Evolutionary conservation across 1,140 invertebrate genomes (phyloP).

Genomic region (Trinorchestia longiramus): DNA sequence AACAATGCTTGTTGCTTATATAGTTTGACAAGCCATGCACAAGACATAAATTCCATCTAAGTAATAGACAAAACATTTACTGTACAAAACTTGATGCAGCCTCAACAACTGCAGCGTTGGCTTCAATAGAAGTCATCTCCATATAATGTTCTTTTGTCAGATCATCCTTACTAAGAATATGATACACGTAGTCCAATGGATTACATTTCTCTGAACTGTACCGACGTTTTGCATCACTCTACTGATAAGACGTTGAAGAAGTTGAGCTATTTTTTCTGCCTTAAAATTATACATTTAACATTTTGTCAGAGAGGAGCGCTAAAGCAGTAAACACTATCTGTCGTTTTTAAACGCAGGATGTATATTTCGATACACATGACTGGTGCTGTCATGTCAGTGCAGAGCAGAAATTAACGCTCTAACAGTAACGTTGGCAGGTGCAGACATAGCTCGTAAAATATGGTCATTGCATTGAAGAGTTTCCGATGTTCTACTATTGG

Average conservation of each 20-base stretch:
- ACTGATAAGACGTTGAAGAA: background rate
- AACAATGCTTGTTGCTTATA: background rate
- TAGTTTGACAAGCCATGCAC: background rate
- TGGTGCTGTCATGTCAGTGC: background rate
- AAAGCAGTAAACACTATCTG: background rate
- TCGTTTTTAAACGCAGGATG: background rate
- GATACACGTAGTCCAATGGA: background rate
- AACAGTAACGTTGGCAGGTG: background rate
- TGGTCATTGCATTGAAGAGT: too few relatives aligned
- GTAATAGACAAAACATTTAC: background rate
- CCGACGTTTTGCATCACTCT: background rate
- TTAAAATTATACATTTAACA: background rate
- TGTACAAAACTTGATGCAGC: background rate
- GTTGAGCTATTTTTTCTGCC: background rate
- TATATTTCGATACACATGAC: background rate
- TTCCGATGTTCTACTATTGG: too few relatives aligned
- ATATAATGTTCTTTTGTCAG: background rate
- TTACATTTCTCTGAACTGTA: background rate
- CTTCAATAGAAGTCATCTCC: background rate
- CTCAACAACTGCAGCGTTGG: background rate
- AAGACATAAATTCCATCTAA: background rate
- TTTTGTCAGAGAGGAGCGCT: background rate
- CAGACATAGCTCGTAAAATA: too few relatives aligned
- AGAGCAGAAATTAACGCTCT: background rate
- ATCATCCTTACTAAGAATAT: background rate